phyloP scores from a whole-genome alignment of 2,113 vertebrate genomes.

The Turnix velox region DNA sequence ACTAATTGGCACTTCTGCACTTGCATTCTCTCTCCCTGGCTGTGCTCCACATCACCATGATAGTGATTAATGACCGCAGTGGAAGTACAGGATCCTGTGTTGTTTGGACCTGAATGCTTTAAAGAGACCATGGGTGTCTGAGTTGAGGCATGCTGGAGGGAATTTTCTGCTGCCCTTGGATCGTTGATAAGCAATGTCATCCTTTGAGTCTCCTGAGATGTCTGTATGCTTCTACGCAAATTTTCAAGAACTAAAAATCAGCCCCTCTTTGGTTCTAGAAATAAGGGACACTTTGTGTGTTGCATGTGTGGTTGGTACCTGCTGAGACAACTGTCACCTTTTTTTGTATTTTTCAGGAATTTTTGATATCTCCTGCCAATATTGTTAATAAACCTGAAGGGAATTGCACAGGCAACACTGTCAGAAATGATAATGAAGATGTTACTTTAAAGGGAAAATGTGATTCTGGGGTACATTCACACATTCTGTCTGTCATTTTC shows the following conservation, averaged over 20 bases:
- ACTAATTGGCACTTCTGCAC: neutral
- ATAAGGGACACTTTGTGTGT: neutral
- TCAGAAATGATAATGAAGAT: neutral
- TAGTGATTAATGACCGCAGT: neutral
- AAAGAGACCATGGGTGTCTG: neutral
- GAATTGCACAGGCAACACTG: neutral
- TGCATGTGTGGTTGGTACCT: neutral
- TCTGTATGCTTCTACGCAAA: neutral
- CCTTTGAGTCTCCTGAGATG: neutral
- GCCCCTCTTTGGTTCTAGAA: neutral
- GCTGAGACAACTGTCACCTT: neutral
- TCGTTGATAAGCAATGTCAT: neutral
- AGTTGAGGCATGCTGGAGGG: neutral
- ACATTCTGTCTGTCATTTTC: neutral
- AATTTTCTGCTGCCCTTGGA: neutral
- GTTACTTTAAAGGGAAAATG: neutral
- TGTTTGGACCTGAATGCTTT: neutral
- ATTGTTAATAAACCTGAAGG: slow-evolving; percentile 1
- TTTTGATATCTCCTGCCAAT: neutral
- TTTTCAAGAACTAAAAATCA: neutral
- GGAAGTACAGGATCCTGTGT: neutral
- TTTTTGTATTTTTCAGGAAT: neutral
- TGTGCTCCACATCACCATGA: neutral
- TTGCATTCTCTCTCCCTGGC: neutral
- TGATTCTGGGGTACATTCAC: neutral